Percentiles rank a stretch among this genome's conserved stretches.
phyloP scores from a whole-genome alignment of 2,888 invertebrate genomes.

The Scotopteryx bipunctaria region DNA sequence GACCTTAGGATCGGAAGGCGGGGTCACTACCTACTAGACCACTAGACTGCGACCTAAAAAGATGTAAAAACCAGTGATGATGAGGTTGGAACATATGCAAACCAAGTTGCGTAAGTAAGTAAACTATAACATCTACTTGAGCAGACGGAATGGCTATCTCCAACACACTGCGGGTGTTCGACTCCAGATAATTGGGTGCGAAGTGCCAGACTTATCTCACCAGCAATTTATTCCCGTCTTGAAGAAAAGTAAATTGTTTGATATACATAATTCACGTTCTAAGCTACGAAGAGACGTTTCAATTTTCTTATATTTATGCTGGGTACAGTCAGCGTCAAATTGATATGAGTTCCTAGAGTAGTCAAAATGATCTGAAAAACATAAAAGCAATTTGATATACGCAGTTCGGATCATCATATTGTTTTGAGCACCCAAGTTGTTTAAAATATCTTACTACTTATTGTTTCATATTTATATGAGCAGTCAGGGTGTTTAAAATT shows the following conservation, averaged over 20 bases:
- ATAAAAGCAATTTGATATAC: too few species aligned
- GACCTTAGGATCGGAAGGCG: too few species aligned
- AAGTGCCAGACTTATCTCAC: conserved; percentile 29
- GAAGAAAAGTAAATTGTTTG: conserved; percentile 41
- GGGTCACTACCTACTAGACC: background rate
- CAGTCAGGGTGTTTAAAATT: too few species aligned
- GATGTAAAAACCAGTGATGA: too few species aligned
- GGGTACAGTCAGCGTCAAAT: background rate
- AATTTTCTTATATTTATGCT: conserved; percentile 18
- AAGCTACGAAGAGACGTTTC: conserved; percentile 19
- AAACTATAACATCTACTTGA: too few species aligned
- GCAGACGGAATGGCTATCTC: background rate
- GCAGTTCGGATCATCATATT: too few species aligned
- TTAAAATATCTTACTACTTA: too few species aligned
- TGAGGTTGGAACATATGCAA: too few species aligned
- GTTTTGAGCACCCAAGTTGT: too few species aligned
- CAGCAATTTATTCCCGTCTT: conserved; percentile 37
- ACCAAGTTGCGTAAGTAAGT: too few species aligned
- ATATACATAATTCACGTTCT: conserved; percentile 41
- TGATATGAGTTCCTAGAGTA: background rate
- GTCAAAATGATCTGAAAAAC: background rate
- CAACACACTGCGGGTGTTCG: conserved; percentile 3
- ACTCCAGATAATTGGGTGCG: conserved; percentile 27
- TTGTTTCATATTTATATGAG: too few species aligned
- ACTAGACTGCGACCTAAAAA: too few species aligned